phyloP scores from a whole-genome alignment of 53 echinoderm and acorn worm species.

The Paracentrotus lividus region DNA sequence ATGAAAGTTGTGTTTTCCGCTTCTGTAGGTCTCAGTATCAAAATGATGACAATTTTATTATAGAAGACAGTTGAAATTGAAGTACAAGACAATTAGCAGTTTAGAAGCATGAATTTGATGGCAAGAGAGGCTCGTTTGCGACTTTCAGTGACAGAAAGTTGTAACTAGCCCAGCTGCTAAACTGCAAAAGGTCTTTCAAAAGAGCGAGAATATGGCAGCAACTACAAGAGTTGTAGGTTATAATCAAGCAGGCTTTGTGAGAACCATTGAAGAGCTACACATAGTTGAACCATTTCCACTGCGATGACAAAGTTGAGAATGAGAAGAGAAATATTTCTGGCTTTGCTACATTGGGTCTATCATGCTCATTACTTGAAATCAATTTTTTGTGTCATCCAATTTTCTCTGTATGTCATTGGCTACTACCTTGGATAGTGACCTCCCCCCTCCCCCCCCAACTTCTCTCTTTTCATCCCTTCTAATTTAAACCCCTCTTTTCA shows the following conservation, averaged over 20 bases:
- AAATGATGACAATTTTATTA: neutral
- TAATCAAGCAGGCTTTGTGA: neutral
- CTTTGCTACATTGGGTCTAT: neutral
- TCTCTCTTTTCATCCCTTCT: no score
- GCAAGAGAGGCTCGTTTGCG: neutral
- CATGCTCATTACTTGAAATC: neutral
- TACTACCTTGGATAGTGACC: neutral
- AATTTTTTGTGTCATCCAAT: neutral
- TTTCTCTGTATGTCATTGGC: neutral
- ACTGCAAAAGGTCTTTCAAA: constrained; percentile 11
- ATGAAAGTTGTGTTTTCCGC: neutral
- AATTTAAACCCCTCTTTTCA: no score
- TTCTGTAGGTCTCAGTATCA: neutral
- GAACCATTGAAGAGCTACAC: neutral
- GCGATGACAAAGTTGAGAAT: neutral
- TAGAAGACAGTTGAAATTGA: neutral
- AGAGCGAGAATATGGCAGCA: neutral
- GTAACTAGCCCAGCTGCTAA: constrained; percentile 2
- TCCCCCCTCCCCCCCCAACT: no score
- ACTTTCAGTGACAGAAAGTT: neutral
- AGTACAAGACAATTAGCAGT: neutral
- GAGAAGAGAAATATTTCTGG: neutral
- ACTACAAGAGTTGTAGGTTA: neutral
- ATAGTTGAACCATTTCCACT: neutral
- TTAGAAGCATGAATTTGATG: constrained; percentile 1